A percentile compares a stretch with the other conserved stretches of the same genome.
These are phyloP conservation scores for Pocillopora damicornis DNA, from an alignment of 64 coral and sea anemone species.

Conservation along the genomic window DNA sequence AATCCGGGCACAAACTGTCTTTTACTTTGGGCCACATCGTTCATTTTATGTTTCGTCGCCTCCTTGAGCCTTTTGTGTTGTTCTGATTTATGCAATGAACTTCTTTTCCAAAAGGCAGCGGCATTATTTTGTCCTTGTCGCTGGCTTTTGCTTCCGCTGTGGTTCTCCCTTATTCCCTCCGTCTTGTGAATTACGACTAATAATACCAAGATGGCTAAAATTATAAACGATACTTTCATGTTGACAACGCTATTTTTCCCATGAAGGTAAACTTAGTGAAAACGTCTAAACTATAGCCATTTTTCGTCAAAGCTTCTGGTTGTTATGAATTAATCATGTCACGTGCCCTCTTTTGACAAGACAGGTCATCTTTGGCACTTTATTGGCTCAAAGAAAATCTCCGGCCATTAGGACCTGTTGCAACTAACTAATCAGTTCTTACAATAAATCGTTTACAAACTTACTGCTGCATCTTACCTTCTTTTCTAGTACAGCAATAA, in stretches of 20 bases:
- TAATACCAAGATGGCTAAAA: neutral
- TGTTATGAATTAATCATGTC: slow-evolving; percentile 25
- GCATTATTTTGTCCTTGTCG: neutral
- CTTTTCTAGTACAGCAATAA: neutral
- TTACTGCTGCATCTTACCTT: neutral
- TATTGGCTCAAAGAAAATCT: slow-evolving; percentile 5
- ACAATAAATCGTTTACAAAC: neutral
- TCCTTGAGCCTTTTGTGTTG: neutral
- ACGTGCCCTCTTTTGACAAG: neutral
- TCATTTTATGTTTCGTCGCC: neutral
- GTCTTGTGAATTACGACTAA: neutral
- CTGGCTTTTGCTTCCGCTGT: neutral
- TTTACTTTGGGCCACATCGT: slow-evolving; percentile 20
- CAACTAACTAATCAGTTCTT: neutral
- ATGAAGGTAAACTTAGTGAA: slow-evolving; percentile 12
- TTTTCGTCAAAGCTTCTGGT: neutral
- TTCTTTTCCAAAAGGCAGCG: neutral
- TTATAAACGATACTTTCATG: slow-evolving; percentile 25
- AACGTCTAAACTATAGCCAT: slow-evolving; percentile 36
- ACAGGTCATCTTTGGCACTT: neutral
- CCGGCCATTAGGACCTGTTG: slow-evolving; percentile 10
- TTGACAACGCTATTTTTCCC: neutral
- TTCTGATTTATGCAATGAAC: neutral
- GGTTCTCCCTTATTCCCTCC: neutral
- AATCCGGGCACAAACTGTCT: slow-evolving; percentile 76